Percentiles rank a stretch among this genome's conserved stretches.
Evolutionary conservation across 2,113 vertebrate genomes (phyloP).

Genomic region (Sinocyclocheilus grahami): DNA sequence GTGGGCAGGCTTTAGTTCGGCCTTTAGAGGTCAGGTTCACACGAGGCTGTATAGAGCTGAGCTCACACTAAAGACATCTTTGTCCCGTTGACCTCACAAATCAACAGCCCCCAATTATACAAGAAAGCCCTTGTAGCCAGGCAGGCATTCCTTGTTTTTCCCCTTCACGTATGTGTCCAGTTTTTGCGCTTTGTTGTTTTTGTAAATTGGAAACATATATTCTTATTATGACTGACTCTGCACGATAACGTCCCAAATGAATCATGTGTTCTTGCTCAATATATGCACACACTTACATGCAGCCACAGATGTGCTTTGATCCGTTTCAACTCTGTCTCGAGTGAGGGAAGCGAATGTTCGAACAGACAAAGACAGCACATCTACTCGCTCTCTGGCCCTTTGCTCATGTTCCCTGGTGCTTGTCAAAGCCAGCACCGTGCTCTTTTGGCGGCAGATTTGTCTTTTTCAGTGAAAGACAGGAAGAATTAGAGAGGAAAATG

Average conservation of each 20-base stretch:
- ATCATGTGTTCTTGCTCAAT: constrained; percentile 45
- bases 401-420: constrained; percentile 19
- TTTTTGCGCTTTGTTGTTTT: neutral
- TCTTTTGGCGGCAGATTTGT: neutral
- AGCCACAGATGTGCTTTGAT: constrained; percentile 59
- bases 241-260: constrained; percentile 12
- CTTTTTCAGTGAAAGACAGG: neutral
- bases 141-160: neutral
- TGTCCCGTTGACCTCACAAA: constrained; percentile 18
- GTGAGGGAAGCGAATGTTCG: constrained; percentile 18
- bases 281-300: constrained; percentile 15
- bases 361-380: neutral
- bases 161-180: neutral
- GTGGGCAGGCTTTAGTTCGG: neutral
- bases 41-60: constrained; percentile 7
- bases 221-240: neutral
- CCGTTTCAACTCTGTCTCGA: constrained; percentile 23
- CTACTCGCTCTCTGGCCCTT: neutral
- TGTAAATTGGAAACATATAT: neutral
- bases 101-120: neutral
- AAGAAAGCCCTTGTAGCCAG: neutral
- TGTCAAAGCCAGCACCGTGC: neutral
- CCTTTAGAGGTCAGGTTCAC: constrained; percentile 30
- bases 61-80: neutral
- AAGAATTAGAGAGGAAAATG: constrained; percentile 6